Conservation (phyloP, 2,113 vertebrate species). For the Hippolais icterina region DNA sequence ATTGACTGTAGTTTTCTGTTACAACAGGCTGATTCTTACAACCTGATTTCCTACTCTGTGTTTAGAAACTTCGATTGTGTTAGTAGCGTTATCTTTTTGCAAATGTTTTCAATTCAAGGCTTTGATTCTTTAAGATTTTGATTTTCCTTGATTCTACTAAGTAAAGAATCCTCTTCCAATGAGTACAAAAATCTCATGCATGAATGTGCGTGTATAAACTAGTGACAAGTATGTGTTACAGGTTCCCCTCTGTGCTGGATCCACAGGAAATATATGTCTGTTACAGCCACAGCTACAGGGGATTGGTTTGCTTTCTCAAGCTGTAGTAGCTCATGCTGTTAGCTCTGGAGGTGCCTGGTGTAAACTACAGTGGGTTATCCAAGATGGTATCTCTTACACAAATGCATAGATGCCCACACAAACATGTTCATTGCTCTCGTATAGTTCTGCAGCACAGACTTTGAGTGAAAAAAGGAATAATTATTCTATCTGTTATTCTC, state of each 20-base stretch:
- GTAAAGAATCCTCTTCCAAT: background rate
- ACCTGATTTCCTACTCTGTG: background rate
- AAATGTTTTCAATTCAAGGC: slow-evolving; percentile 19
- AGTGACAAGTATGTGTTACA: slow-evolving; percentile 38
- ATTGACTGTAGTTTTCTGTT: background rate
- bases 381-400: slow-evolving; percentile 47
- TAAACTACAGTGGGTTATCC: slow-evolving; percentile 29
- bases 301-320: slow-evolving; percentile 58
- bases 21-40: background rate
- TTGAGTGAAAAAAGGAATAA: background rate
- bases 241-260: slow-evolving; percentile 53
- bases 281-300: slow-evolving; percentile 52
- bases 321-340: slow-evolving; percentile 54
- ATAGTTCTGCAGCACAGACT: background rate
- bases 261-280: slow-evolving; percentile 48
- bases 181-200: slow-evolving; percentile 18
- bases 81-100: background rate
- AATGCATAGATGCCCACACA: background rate
- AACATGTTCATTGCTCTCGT: background rate
- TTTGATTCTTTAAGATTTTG: background rate
- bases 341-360: slow-evolving; percentile 46
- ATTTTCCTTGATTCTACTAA: background rate
- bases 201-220: slow-evolving; percentile 37
- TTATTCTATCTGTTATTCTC: background rate
- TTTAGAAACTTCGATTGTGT: background rate